Percentiles rank a stretch among this genome's conserved stretches.
Conservation (phyloP, 1,140 invertebrate species). For the Apis dorsata region DNA sequence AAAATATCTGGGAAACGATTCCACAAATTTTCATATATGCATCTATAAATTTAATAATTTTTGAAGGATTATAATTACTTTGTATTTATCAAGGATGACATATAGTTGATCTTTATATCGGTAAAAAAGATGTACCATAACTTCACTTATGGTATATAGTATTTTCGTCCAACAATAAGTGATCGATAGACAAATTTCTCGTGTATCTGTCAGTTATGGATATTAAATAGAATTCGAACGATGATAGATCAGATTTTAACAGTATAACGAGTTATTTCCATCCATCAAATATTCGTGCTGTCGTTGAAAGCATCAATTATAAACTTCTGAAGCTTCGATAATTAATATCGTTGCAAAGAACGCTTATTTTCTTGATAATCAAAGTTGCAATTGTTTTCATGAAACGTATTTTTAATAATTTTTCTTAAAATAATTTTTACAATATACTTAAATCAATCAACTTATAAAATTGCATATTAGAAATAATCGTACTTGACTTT, state of each 20-base stretch:
- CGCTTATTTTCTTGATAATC: neutral
- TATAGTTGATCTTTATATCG: too few relatives aligned
- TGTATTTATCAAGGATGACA: too few relatives aligned
- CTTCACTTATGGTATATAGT: neutral
- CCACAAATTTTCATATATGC: too few relatives aligned
- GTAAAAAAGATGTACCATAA: neutral
- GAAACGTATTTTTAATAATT: too few relatives aligned
- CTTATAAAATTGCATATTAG: too few relatives aligned
- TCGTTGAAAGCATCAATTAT: neutral
- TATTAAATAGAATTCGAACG: conserved; percentile 4
- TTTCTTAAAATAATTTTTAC: too few relatives aligned
- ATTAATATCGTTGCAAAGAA: neutral
- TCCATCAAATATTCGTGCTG: neutral
- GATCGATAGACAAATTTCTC: conserved; percentile 13
- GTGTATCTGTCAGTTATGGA: neutral
- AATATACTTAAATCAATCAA: too few relatives aligned
- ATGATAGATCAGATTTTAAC: conserved; percentile 6
- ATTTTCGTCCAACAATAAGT: neutral
- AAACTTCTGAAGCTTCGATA: neutral
- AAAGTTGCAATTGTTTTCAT: neutral
- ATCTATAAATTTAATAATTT: too few relatives aligned
- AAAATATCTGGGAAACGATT: too few relatives aligned
- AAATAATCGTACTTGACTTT: too few relatives aligned
- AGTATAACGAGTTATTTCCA: neutral
- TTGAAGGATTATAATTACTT: too few relatives aligned